A percentile compares a stretch with the other conserved stretches of the same genome.
These are phyloP conservation scores for Sardina pilchardus DNA, from an alignment of 2,113 vertebrate genomes.

Conservation along the genomic window DNA sequence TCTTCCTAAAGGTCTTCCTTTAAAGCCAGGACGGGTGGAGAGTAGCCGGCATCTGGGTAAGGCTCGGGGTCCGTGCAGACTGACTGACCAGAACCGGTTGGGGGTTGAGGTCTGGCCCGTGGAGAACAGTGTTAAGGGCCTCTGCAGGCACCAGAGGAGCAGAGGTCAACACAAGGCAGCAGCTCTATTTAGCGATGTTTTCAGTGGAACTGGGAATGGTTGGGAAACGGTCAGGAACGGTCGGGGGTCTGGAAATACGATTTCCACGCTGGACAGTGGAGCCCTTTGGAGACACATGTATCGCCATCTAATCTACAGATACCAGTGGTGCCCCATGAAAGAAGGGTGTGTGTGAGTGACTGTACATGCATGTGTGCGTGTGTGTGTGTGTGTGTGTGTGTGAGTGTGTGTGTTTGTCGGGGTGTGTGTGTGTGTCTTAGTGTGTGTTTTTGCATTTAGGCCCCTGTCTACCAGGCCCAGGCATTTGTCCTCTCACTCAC, in stretches of 20 bases:
- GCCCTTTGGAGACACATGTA: neutral
- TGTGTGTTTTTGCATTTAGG: constrained; percentile 20
- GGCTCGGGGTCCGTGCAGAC: neutral
- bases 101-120: no score
- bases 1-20: neutral
- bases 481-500: constrained; percentile 61
- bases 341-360: neutral
- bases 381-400: neutral
- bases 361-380: neutral
- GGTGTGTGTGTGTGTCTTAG: constrained; percentile 16
- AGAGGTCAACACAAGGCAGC: neutral
- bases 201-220: neutral
- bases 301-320: neutral
- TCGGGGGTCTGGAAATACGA: neutral
- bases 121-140: no score
- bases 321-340: neutral
- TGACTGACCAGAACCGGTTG: no score
- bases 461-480: constrained; percentile 70
- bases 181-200: neutral
- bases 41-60: neutral
- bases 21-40: neutral
- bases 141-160: neutral
- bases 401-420: neutral
- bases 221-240: neutral
- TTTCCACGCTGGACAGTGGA: neutral